A percentile compares a stretch with the other conserved stretches of the same genome.
These are phyloP conservation scores for Seladonia tumulorum DNA, from an alignment of 2,888 invertebrate species.

Conservation along the genomic window DNA sequence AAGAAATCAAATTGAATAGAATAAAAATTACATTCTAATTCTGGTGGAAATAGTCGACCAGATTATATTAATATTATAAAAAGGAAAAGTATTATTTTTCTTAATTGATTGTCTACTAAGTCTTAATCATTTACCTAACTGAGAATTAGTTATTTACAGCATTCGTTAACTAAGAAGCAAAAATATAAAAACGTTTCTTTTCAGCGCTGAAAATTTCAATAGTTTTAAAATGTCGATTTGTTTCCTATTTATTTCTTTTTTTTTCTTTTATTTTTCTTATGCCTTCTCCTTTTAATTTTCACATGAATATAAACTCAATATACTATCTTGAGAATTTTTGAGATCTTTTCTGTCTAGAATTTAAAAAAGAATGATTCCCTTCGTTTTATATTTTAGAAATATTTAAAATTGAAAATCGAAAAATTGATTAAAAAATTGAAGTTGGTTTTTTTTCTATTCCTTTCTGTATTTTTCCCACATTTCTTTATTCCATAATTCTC, in stretches of 20 bases:
- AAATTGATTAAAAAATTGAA: background rate
- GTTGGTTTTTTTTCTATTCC: background rate
- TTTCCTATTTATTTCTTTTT: background rate
- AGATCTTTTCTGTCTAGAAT: background rate
- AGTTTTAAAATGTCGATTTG: conserved; percentile 1
- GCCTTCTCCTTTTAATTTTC: conserved; percentile 19
- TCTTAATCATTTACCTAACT: conserved; percentile 17
- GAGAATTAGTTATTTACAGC: conserved; percentile 11
- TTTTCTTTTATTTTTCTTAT: conserved; percentile 24
- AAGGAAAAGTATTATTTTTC: conserved; percentile 1
- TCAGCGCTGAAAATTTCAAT: background rate
- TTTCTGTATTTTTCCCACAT: background rate
- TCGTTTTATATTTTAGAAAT: background rate
- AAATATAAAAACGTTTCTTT: conserved; percentile 14
- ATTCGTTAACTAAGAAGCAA: conserved; percentile 23
- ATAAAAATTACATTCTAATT: conserved; percentile 15
- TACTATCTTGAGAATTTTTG: background rate
- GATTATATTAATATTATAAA: conserved; percentile 10
- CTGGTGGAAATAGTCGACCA: background rate
- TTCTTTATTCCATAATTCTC: background rate
- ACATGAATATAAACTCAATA: conserved; percentile 32
- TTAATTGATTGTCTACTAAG: conserved; percentile 7
- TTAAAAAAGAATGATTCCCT: background rate
- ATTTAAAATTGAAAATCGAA: conserved; percentile 1
- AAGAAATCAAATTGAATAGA: conserved; percentile 6